A percentile compares a stretch with the other conserved stretches of the same genome.
phyloP scores from a whole-genome alignment of 1,140 invertebrate genomes.

The Panulirus ornatus region DNA sequence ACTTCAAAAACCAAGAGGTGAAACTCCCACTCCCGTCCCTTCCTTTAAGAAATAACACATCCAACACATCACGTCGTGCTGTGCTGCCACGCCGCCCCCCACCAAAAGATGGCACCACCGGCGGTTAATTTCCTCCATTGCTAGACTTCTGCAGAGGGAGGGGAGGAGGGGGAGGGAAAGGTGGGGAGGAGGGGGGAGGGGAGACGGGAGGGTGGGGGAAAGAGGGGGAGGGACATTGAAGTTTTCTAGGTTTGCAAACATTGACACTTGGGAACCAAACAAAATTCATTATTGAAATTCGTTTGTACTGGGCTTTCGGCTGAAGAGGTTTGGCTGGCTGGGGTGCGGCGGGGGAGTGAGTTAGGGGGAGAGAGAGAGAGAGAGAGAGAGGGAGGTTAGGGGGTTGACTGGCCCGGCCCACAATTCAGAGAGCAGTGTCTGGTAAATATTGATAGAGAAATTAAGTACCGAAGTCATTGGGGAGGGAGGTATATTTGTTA shows the following conservation, averaged over 20 bases:
- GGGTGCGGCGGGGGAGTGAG: too few relatives aligned
- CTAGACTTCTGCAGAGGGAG: neutral
- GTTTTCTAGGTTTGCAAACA: slow-evolving; percentile 42
- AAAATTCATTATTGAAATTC: slow-evolving; percentile 62
- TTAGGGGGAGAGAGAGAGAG: neutral
- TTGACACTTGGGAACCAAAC: slow-evolving; percentile 48
- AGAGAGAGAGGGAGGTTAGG: neutral
- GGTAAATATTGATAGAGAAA: slow-evolving; percentile 66
- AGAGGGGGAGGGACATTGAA: neutral
- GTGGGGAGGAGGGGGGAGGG: neutral
- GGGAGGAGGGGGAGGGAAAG: neutral
- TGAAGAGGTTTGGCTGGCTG: slow-evolving; percentile 40
- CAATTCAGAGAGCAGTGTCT: slow-evolving; percentile 63
- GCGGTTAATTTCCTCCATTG: slow-evolving; percentile 47
- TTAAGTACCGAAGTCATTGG: slow-evolving; percentile 64
- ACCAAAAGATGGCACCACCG: slow-evolving; percentile 47
- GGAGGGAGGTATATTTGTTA: slow-evolving; percentile 8
- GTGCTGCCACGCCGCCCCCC: neutral
- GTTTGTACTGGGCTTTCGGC: slow-evolving; percentile 45
- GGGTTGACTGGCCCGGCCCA: neutral
- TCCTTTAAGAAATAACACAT: neutral
- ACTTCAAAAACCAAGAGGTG: neutral
- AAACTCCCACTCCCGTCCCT: neutral
- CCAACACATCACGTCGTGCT: neutral
- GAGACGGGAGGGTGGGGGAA: neutral